A percentile compares a stretch with the other conserved stretches of the same genome.
Conservation (phyloP, 2,797 vertebrate species). For the Ambastaia sidthimunki region DNA sequence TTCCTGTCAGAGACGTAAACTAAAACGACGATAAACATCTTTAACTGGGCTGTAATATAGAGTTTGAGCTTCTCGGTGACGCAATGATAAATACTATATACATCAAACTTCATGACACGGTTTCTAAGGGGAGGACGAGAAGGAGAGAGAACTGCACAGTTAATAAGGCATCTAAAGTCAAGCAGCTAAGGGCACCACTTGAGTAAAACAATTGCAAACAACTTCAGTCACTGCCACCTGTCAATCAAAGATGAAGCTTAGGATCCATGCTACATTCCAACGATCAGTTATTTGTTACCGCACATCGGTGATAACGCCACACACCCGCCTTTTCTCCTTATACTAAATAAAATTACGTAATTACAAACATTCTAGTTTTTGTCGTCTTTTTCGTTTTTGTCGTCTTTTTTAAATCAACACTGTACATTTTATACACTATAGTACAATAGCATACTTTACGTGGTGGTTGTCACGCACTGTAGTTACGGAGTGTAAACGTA, state of each 20-base stretch:
- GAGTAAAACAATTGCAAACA: slow-evolving; percentile 76
- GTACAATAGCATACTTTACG: slow-evolving; percentile 77
- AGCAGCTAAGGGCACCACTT: slow-evolving; percentile 72
- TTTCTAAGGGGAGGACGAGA: slow-evolving; percentile 64
- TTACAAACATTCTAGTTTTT: slow-evolving; percentile 83
- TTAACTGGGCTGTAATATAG: slow-evolving; percentile 52
- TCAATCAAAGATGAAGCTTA: slow-evolving; percentile 73
- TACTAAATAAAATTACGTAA: slow-evolving; percentile 80
- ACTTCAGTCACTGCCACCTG: slow-evolving; percentile 77
- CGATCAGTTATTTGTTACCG: slow-evolving; percentile 65
- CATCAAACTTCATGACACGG: slow-evolving; percentile 72
- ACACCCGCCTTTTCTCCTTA: slow-evolving; percentile 69
- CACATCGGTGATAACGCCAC: slow-evolving; percentile 54
- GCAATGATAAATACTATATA: slow-evolving; percentile 79
- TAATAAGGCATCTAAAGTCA: slow-evolving; percentile 84
- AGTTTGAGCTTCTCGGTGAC: slow-evolving; percentile 69
- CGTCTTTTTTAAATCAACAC: slow-evolving; percentile 75
- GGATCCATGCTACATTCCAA: slow-evolving; percentile 81
- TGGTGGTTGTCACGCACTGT: slow-evolving; percentile 50
- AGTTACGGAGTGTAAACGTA: slow-evolving; percentile 48
- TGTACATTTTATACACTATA: slow-evolving; percentile 85
- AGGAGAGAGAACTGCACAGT: slow-evolving; percentile 69
- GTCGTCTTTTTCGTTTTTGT: slow-evolving; percentile 22
- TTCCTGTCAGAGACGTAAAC: slow-evolving; percentile 7
- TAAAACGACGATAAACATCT: slow-evolving; percentile 24